These are phyloP conservation scores for Gobiocypris rarus DNA, from an alignment of 2,113 vertebrate genomes.

Conservation along the genomic window DNA sequence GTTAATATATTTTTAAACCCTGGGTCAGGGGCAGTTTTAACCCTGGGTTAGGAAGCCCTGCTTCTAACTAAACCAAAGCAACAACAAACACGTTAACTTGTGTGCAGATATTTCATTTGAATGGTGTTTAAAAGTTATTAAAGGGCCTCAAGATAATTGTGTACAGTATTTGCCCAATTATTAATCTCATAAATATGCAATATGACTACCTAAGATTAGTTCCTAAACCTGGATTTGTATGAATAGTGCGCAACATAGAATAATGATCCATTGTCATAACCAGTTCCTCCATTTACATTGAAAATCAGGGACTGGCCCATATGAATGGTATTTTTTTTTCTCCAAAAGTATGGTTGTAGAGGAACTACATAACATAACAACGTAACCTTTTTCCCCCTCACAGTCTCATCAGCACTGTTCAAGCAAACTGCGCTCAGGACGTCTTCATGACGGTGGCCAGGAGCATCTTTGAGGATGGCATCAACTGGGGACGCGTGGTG, in stretches of 20 bases:
- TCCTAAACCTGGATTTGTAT: background rate
- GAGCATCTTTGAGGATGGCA: conserved; percentile 75
- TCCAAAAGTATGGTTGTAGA: background rate
- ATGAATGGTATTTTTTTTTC: background rate
- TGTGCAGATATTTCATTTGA: background rate
- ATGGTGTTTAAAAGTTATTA: background rate
- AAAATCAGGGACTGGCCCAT: background rate
- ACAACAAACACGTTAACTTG: background rate
- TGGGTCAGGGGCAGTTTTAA: background rate
- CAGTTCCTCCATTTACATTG: background rate
- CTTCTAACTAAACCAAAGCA: background rate
- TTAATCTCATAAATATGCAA: too few species aligned
- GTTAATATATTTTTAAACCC: background rate
- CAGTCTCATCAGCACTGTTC: conserved; percentile 74
- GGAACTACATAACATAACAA: too few species aligned
- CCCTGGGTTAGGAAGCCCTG: background rate
- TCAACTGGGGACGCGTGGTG: conserved; percentile 79
- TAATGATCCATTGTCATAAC: background rate
- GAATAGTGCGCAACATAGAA: background rate
- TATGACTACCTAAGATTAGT: background rate
- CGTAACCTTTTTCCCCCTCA: conserved; percentile 21
- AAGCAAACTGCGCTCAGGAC: conserved; percentile 70
- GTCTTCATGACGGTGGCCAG: conserved; percentile 76
- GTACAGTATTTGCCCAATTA: too few species aligned
- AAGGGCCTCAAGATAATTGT: too few species aligned